phyloP scores from a whole-genome alignment of 2,888 invertebrate genomes.

The Tinea trinotella region DNA sequence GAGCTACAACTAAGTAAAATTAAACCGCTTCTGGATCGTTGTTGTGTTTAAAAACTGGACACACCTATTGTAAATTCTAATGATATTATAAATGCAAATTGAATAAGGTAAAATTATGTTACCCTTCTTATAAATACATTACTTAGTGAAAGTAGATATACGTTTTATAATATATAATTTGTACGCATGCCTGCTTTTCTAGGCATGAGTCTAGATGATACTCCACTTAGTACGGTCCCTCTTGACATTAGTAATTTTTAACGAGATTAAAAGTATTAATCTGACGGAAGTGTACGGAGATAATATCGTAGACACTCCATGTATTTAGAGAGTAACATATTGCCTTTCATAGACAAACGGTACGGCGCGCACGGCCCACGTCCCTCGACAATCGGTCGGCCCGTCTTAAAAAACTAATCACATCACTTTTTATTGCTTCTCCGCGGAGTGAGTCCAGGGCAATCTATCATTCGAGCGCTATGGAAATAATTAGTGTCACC shows the following conservation, averaged over 20 bases:
- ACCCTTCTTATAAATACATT: not conserved
- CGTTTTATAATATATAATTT: not conserved
- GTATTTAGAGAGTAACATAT: conserved; percentile 45
- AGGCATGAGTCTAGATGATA: not conserved
- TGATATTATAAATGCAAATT: not conserved
- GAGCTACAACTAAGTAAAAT: not conserved
- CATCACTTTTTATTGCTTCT: conserved; percentile 55
- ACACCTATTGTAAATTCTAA: no score
- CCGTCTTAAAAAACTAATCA: conserved; percentile 54
- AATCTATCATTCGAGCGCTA: conserved; percentile 70
- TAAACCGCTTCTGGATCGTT: not conserved
- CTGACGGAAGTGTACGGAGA: conserved; percentile 46
- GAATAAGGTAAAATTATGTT: not conserved
- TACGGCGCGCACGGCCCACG: conserved; percentile 44
- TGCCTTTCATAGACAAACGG: conserved; percentile 47
- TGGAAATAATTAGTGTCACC: conserved; percentile 72
- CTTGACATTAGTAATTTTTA: conserved; percentile 33
- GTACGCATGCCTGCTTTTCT: not conserved
- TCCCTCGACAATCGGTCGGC: conserved; percentile 47
- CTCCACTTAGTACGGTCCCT: conserved; percentile 8
- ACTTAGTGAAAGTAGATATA: not conserved
- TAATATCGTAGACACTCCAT: conserved; percentile 39
- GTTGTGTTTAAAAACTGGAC: not conserved
- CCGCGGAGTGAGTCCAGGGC: conserved; percentile 51
- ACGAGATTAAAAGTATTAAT: conserved; percentile 45